Evolutionary conservation across 2,797 vertebrate species (phyloP).

Genomic region (Miichthys miiuy): DNA sequence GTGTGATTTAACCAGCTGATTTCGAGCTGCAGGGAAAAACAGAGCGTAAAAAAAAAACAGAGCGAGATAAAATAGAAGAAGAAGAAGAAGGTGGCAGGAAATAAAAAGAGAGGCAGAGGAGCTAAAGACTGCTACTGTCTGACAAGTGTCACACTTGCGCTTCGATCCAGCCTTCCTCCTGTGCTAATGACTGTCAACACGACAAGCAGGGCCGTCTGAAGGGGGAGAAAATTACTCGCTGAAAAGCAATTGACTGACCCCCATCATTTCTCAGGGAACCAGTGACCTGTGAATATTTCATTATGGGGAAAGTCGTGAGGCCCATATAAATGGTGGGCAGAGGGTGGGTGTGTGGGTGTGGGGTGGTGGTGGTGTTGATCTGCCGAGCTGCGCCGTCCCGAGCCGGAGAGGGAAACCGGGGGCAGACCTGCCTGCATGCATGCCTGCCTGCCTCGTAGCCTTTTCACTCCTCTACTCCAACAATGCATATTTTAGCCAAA

Average conservation of each 20-base stretch:
- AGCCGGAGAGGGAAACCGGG: conserved; percentile 42
- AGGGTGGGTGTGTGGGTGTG: conserved; percentile 19
- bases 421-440: conserved; percentile 49
- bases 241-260: conserved; percentile 96
- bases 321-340: conserved; percentile 88
- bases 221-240: conserved; percentile 92
- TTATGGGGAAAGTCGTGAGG: conserved; percentile 90
- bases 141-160: conserved; percentile 77
- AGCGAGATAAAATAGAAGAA: conserved; percentile 53
- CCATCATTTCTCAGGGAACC: conserved; percentile 95
- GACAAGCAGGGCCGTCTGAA: conserved; percentile 86
- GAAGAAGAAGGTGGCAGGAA: conserved; percentile 61
- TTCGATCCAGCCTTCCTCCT: conserved; percentile 83
- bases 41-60: conserved; percentile 22
- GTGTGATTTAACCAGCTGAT: conserved; percentile 60
- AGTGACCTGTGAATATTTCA: conserved; percentile 99
- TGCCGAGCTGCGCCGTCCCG: conserved; percentile 41
- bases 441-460: conserved; percentile 15
- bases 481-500: conserved; percentile 38
- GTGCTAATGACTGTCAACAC: conserved; percentile 90
- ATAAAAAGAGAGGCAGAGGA: conserved; percentile 70
- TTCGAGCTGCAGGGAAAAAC: conserved; percentile 46
- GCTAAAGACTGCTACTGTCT: conserved; percentile 79
- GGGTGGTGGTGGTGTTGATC: conserved; percentile 67
- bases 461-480: conserved; percentile 29